These are phyloP conservation scores for Lumbricus terrestris DNA, from an alignment of 2,888 invertebrate species.

Conservation along the genomic window DNA sequence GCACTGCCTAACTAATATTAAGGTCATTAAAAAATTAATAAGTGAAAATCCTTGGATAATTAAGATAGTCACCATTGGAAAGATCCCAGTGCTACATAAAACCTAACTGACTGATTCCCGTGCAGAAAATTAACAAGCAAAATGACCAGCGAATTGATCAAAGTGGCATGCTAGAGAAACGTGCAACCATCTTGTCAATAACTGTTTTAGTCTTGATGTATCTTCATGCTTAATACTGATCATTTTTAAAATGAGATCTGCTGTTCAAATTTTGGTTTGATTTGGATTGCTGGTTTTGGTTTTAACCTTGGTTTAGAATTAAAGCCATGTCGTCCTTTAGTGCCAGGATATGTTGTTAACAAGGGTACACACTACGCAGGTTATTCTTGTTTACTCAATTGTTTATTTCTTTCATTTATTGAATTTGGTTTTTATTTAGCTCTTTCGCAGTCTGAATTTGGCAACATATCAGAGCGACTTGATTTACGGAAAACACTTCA, in stretches of 20 bases:
- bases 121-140: no score
- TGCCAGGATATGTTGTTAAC: not conserved
- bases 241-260: not conserved
- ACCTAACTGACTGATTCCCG: no score
- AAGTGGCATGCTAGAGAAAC: no score
- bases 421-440: constrained; percentile 41
- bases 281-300: not conserved
- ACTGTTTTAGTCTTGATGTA: not conserved
- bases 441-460: constrained; percentile 70
- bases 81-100: no score
- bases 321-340: not conserved
- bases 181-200: no score
- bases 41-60: no score
- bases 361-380: no score
- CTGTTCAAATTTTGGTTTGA: not conserved
- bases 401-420: constrained; percentile 5
- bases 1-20: no score
- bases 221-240: not conserved
- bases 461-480: constrained; percentile 82
- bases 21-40: no score
- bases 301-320: not conserved
- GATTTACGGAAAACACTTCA: constrained; percentile 77
- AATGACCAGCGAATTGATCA: no score
- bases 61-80: no score
- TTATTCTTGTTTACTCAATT: not conserved